Evolutionary conservation across 2,797 vertebrate genomes (phyloP), one percentile per base, ranked within the genome.

Genomic region (Eidolon dupreanum): DNA sequence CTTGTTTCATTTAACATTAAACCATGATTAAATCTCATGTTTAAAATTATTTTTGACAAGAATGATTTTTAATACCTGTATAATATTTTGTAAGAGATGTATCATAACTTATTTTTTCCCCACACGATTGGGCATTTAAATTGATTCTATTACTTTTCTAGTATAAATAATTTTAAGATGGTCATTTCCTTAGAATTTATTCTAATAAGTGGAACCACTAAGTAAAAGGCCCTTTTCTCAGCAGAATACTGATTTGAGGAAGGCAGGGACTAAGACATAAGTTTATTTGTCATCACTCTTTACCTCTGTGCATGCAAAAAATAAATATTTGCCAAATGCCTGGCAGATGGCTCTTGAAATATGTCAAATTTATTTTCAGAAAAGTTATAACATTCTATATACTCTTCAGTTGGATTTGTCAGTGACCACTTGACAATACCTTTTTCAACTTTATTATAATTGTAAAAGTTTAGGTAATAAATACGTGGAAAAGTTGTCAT

Each of bases 31-130:
- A 83, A 70, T 3, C 16, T 73, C 68, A 70, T n/a, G 3, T 51
- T 71, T 86, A 31, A 79, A 68, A 95, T 66, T 82, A 49, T 84
- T 81, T 95, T 94, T 84, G 5, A 70, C 28, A 68, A 82, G 57
- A 33, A 71, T 5, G 4, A 57, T 81, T 90, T 93, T 70, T 79
- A 70, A 65, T 73, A 38, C 2, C 36, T 74, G 3, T 57, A 84
- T 70, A 55, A 86, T 24, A 88, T 22, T 1, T 19, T 61, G 0
- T 36, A 94, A 65, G 6, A 1, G 22, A 91, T 78, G 15, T 81
- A 36, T 88, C 28, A 79, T 53, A 41, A 78, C 2, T 74, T 84
- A 81, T 26, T 0, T 1, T 75, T 88, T 70, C 46, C 66, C 24
- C 41, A 43, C 9, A 83, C 8, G 65, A 8, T 31, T 36, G 51